A percentile compares a stretch with the other conserved stretches of the same genome.
phyloP scores from a whole-genome alignment of 2,888 invertebrate species.

The Rhaphigaster nebulosa region DNA sequence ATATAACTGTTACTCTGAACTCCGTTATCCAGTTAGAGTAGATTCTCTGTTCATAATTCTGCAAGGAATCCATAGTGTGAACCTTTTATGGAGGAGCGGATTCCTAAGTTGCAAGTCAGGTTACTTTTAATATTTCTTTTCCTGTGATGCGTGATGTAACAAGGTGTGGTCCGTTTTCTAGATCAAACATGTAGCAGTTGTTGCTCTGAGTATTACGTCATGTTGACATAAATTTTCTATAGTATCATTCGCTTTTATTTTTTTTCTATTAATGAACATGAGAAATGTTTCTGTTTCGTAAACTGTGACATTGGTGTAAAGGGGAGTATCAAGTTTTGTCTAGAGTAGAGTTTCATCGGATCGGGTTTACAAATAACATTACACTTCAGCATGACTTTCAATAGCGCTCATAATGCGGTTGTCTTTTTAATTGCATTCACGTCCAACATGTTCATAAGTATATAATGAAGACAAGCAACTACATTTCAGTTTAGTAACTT shows the following conservation, averaged over 20 bases:
- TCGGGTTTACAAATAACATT: background rate
- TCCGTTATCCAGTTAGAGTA: background rate
- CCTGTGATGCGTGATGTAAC: background rate
- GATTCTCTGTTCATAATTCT: background rate
- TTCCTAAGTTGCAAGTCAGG: background rate
- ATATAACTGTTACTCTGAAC: background rate
- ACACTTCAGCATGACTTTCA: too few relatives aligned
- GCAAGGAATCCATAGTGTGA: background rate
- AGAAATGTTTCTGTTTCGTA: background rate
- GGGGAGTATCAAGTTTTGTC: background rate
- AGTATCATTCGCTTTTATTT: background rate
- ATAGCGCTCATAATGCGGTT: background rate
- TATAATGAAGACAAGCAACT: too few relatives aligned
- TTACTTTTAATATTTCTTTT: background rate
- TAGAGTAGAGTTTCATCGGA: background rate
- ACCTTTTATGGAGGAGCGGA: background rate
- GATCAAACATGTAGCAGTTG: background rate
- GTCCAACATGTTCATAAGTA: too few relatives aligned
- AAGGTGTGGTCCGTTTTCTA: conserved; percentile 4
- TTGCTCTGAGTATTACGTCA: background rate
- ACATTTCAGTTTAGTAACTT: too few relatives aligned
- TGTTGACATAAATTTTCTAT: background rate
- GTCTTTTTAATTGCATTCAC: too few relatives aligned
- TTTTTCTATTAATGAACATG: background rate
- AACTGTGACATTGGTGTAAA: background rate